These are phyloP conservation scores for Herpailurus yagouaroundi DNA, from an alignment of 2,113 vertebrate species.

Conservation along the genomic window DNA sequence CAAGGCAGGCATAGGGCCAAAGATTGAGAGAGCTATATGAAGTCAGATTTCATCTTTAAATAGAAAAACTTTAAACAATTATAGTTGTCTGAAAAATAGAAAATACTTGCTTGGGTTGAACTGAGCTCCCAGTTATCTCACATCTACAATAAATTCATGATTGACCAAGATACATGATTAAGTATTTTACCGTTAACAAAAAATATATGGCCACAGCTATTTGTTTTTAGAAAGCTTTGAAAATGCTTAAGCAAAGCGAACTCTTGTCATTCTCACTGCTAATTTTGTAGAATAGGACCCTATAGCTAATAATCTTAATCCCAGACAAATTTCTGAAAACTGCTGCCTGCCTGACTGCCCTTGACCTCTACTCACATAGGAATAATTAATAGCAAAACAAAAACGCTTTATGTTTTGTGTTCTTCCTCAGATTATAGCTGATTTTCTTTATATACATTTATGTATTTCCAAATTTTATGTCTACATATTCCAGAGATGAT, in stretches of 20 bases:
- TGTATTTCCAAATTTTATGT: conserved; percentile 1
- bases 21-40: not conserved
- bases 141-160: not conserved
- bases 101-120: not conserved
- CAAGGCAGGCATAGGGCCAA: not conserved
- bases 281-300: not conserved
- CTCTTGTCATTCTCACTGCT: not conserved
- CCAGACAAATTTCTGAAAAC: not conserved
- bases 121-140: not conserved
- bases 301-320: not conserved
- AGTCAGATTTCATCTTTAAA: conserved; percentile 41
- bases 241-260: not conserved
- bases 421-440: not conserved
- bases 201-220: not conserved
- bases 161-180: not conserved
- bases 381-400: not conserved
- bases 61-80: conserved; percentile 28
- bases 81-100: conserved; percentile 11
- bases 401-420: conserved; percentile 6
- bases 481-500: not conserved
- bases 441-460: conserved; percentile 1
- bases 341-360: not conserved
- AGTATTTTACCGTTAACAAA: not conserved
- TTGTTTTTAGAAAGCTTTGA: conserved; percentile 45
- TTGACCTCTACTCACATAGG: not conserved